Base-by-base conservation (phyloP, 2,797 vertebrate genomes). In the Lindbergichthys nudifrons region DNA sequence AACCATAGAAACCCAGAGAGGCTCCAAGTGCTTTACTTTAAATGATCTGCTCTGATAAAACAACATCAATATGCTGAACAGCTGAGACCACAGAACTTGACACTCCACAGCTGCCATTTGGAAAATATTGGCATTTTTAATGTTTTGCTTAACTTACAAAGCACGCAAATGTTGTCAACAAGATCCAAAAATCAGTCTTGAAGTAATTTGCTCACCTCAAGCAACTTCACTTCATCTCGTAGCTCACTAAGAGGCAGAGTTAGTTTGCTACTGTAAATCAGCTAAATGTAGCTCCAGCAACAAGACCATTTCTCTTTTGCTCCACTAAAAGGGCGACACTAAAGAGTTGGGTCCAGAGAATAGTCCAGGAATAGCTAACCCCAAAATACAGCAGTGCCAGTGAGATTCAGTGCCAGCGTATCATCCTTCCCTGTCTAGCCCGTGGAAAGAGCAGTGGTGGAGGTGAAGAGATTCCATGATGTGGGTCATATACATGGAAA, bases 11-110 rank as follows among this genome's bases (percentile, higher is more conserved):
- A 71, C 57, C 54, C 48, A 56, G 64, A 90, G 80, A 72, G 67
- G 50, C 69, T 79, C 75, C 75, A 75, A 85, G 75, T 75, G 74
- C 83, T 84, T 69, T 78, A 52, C 75, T 84, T 59, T 75, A 72
- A 83, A 89, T 80, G 82, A 87, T 92, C 62, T 69, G 71, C 81
- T 83, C 82, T 87, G 92, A 94, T 93, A 93, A 92, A 94, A 87
- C 73, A 84, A 82, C 88, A 86, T 90, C 82, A 92, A 93, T 89
- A 82, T 85, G 81, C 84, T 75, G 72, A 83, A 88, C 93, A 94
- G 93, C 92, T 93, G 91, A 90, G 81, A 92, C 93, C 91, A 86
- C 92, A 93, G 85, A 92, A 90, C 85, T 61, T 56, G 87, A 93
- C 90, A 91, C 91, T 85, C 79, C 61, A 69, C 89, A 92, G 90